Evolutionary conservation across 2,888 invertebrate genomes (phyloP).

Genomic region (Adineta ricciae): DNA sequence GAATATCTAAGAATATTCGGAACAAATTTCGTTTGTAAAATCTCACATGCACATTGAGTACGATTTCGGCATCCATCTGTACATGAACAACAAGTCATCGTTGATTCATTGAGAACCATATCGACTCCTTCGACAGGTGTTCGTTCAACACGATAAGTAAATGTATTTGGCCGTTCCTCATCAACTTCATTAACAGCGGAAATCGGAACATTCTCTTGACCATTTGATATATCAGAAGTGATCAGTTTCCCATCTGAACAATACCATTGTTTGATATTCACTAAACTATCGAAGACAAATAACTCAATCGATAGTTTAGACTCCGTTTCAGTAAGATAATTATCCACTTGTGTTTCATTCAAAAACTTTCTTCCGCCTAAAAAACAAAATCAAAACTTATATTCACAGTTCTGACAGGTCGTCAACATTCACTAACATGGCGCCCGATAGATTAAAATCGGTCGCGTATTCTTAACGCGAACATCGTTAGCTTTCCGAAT

Average conservation of each 20-base stretch:
- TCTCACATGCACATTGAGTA: constrained; percentile 67
- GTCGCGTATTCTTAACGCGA: not conserved
- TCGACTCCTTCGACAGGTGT: constrained; percentile 61
- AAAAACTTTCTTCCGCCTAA: constrained; percentile 24
- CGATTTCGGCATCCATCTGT: constrained; percentile 82
- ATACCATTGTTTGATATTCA: not conserved
- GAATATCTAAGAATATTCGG: not conserved
- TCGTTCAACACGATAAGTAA: constrained; percentile 72
- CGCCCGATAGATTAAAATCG: not conserved
- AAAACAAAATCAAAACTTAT: not conserved
- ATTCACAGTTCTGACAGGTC: not conserved
- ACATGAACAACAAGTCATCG: constrained; percentile 81
- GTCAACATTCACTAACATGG: not conserved
- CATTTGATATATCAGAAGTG: constrained; percentile 61
- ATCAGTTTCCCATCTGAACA: not conserved
- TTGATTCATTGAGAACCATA: constrained; percentile 62
- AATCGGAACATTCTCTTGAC: constrained; percentile 76
- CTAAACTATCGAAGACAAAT: constrained; percentile 23
- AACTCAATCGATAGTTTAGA: constrained; percentile 30
- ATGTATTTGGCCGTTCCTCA: constrained; percentile 63
- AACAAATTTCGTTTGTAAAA: not conserved
- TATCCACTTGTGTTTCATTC: constrained; percentile 20
- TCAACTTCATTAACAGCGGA: constrained; percentile 82
- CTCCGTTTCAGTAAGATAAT: constrained; percentile 23
- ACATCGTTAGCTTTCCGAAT: not conserved